phyloP scores from a whole-genome alignment of 2,797 vertebrate genomes.

The Benthosema pterotum region DNA sequence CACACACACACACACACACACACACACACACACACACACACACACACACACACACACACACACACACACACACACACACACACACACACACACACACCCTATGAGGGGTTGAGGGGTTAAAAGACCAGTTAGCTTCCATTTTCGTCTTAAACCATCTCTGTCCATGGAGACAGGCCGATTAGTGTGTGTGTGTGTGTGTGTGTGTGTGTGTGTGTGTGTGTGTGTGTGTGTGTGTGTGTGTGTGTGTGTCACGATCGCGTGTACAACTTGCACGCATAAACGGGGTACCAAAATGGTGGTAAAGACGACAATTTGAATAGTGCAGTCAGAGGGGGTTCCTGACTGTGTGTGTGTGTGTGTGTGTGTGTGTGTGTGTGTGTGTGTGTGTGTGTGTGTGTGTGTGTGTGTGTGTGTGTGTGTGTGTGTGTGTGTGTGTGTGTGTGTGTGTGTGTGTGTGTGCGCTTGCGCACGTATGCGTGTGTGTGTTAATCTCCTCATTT shows the following conservation, averaged over 20 bases:
- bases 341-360: neutral
- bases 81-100: constrained; percentile 23
- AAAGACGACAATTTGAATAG: constrained; percentile 23
- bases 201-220: constrained; percentile 7
- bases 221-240: constrained; percentile 29
- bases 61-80: constrained; percentile 14
- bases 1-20: constrained; percentile 24
- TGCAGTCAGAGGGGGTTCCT: constrained; percentile 23
- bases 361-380: constrained; percentile 26
- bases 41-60: constrained; percentile 22
- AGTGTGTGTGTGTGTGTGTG: constrained; percentile 13
- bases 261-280: neutral
- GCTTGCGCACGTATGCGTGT: neutral
- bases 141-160: constrained; percentile 16
- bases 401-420: constrained; percentile 12
- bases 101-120: constrained; percentile 6
- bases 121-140: constrained; percentile 16
- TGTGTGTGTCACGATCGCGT: too few species aligned
- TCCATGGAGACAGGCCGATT: constrained; percentile 4
- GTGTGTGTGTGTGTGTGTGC: neutral
- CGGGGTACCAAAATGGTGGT: neutral
- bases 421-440: neutral
- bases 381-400: constrained; percentile 19
- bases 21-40: constrained; percentile 14
- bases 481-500: constrained; percentile 96